Conservation (phyloP, 1,140 invertebrate genomes). For the Muscidifurax raptorellus region DNA sequence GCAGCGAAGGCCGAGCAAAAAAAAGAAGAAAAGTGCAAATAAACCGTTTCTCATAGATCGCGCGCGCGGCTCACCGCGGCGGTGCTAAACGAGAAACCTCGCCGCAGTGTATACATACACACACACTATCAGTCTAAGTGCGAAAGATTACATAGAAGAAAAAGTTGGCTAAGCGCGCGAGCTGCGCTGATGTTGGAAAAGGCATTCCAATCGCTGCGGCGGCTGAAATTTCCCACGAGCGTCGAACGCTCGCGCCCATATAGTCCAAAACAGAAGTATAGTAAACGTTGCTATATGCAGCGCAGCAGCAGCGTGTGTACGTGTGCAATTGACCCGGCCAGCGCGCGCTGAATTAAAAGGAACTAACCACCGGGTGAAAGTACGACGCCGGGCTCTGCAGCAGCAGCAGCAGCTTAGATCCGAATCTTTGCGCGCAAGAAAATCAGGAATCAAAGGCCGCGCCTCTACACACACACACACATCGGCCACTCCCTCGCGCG, state of each 20-base stretch:
- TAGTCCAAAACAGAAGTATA: constrained; percentile 5
- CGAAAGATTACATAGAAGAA: constrained; percentile 23
- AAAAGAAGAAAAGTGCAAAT: neutral
- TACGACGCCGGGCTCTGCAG: neutral
- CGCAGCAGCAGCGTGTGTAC: neutral
- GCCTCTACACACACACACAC: neutral
- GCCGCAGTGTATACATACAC: too few relatives aligned
- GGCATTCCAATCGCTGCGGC: constrained; percentile 33
- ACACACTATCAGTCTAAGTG: constrained; percentile 7
- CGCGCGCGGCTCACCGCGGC: too few relatives aligned
- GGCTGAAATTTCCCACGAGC: constrained; percentile 34
- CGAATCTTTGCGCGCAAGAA: constrained; percentile 18
- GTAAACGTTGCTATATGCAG: neutral
- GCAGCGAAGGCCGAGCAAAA: neutral
- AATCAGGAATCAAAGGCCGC: constrained; percentile 23
- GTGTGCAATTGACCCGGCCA: neutral
- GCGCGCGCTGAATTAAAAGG: constrained; percentile 32
- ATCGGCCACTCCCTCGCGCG: constrained; percentile 39
- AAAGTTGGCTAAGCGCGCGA: neutral
- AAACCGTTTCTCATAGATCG: neutral
- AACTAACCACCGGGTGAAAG: constrained; percentile 47
- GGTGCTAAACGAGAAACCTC: too few relatives aligned
- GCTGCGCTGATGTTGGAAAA: neutral
- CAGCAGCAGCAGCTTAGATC: constrained; percentile 19
- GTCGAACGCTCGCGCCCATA: neutral